Base-by-base conservation (phyloP, 1,140 invertebrate species). In the Eriosoma lanigerum region DNA sequence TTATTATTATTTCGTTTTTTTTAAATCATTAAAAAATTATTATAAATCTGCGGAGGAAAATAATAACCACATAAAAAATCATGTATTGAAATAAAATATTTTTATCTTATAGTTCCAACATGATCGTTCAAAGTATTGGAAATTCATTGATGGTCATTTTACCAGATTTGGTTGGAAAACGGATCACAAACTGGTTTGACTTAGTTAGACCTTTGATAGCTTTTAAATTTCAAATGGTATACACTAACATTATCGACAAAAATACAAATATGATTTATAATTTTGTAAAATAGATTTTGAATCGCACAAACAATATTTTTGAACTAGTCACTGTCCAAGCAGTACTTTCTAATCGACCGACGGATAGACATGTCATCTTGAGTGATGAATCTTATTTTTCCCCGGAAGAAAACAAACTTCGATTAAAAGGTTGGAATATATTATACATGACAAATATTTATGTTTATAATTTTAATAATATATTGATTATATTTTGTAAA, bases 251-350 rank as follows among this genome's bases (percentile, higher is more conserved):
- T n/a, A n/a, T 48, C 21, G 17, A 38, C 3, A 48, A 66, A 60
- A 21, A 44, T 66, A 21, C 26, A 66, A 32, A 62, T 10, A 10
- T 26, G 3, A 8, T 1, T 4, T 50, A 50, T 17, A 9, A 50
- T 50, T 70, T 15, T 68, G n/a, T n/a, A 1, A 48, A 48, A 50
- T 21, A 98, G 96, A 96, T 98, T 84, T 87, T 97, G 81, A 94
- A 95, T 84, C 90, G 96, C 83, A 96, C 94, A 8, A 98, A 98
- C 85, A 98, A 97, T 85, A 96, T 97, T 82, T 98, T 98, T 86
- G 96, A 98, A 86, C 85, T 98, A 83, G 90, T 95, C n/a, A 95
- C 95, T 0, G 91, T 94, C 1, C 93, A 95, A 82, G 90, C 93
- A 0, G 91, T 95, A 13, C 87, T 93, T 58, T 90, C 92, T 19